Base-by-base conservation (phyloP, 2,888 invertebrate genomes). In the Oxyscelio sp. region DNA sequence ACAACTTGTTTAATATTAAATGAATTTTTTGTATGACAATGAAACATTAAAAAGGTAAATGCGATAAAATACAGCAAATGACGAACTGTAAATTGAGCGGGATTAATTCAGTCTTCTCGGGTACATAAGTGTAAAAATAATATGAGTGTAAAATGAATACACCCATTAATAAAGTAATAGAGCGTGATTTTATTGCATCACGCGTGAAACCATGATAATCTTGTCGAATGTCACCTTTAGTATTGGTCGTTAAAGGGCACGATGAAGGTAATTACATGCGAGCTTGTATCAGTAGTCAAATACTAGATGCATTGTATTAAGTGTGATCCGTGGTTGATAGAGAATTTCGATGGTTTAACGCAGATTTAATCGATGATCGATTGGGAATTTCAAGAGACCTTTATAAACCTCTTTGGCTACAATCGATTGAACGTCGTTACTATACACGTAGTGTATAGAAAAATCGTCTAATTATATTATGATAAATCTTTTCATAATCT, bases 241-340 rank as follows among this genome's bases (percentile, higher is more conserved):
- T 81, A 56, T 54, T 68, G 59, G 82, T 63, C 43, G 40, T 71
- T 63, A 74, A 68, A 71, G 75, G 61, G 50, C 59, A 58, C 48
- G 65, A 66, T 58, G 71, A 71, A 54, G 79, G 71, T 83, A 77
- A 83, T 83, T 83, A 71, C 34, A 52, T 38, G 34, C 40, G 50
- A 81, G 75, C 63, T 34, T 75, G 66, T 75, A 75, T 81, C 65
- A 56, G 58, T 65, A 71, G 56, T 70, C 70, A 71, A 70, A 77
- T 82, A 82, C 70, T 71, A 50, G 50, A 71, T 48, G 56, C 24
- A 34, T 52, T 65, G 71, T 77, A 66, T 83, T 77, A 77, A 83
- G 75, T 70, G 58, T 77, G 77, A 77, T 77, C 77, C 77, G 82
- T 65, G 63, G 77, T 61, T 83, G 71, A 77, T 77, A 48, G 77